Base-by-base conservation (phyloP, 1,140 invertebrate genomes). In the Drosophila melanica region DNA sequence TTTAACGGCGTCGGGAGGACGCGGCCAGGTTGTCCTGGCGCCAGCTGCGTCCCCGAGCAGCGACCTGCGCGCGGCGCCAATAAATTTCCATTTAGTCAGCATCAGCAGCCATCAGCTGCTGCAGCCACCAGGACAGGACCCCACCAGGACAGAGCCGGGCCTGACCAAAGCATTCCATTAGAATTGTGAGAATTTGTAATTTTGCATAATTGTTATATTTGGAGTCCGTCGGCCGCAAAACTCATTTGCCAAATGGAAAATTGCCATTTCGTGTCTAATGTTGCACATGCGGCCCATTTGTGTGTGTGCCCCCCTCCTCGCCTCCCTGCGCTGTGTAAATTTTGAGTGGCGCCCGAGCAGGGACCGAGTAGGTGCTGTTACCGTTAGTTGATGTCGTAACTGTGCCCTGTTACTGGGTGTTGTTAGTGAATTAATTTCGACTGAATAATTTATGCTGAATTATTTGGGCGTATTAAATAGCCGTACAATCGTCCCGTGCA, bases 151-250 rank as follows among this genome's bases (percentile, higher is more conserved):
- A 23, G 39, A 44, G 33, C 27, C 30, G 33, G 65, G 42, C 55
- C 70, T 69, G 71, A 62, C 58, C 63, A 62, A 35, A 66, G 65
- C 77, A 82, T 85, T 90, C 87, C 87, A 90, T 90, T 90, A 90
- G 80, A 90, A 90, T 89, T 89, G 89, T 79, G 89, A 89, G 89
- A 89, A 90, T 90, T 90, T 90, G 89, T 90, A 90, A 90, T 90
- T 90, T 90, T 90, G 89, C 89, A 90, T 90, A 90, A 90, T 90
- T 90, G 89, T 81, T 90, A 75, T 90, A 81, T 82, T 90, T 89
- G 84, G 81, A 81, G 77, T 90, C 89, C 76, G 80, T 79, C 84
- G 80, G 80, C 87, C 84, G 84, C 84, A 90, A 90, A 90, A 90
- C 82, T 90, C 87, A 90, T 90, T 90, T 90, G 89, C 79, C 87